Evolutionary conservation across 2,888 invertebrate species (phyloP).

Genomic region (Nomada fabriciana): DNA sequence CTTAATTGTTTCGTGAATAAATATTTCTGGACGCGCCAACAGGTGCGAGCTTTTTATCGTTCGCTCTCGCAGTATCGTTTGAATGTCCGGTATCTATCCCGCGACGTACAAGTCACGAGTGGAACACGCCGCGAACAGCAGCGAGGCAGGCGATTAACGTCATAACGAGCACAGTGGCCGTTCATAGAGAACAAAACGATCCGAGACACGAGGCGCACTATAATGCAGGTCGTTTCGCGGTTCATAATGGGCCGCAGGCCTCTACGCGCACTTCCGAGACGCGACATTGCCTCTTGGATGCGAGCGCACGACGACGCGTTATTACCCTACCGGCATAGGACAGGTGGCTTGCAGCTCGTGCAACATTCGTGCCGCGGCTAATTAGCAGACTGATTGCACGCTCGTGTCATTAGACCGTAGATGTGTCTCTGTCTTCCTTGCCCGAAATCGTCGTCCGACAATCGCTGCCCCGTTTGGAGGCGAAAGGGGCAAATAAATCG

Average conservation of each 20-base stretch:
- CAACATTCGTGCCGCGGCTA: slow-evolving; percentile 52
- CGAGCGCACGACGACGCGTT: slow-evolving; percentile 38
- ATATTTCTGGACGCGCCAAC: slow-evolving; percentile 36
- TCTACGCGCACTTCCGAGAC: slow-evolving; percentile 54
- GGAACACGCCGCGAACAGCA: slow-evolving; percentile 46
- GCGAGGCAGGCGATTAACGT: slow-evolving; percentile 58
- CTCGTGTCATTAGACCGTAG: slow-evolving; percentile 41
- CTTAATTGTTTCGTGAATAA: slow-evolving; percentile 47
- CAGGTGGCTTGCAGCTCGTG: slow-evolving; percentile 51
- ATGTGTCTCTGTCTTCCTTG: slow-evolving; percentile 22
- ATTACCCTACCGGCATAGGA: slow-evolving; percentile 41
- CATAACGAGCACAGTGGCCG: slow-evolving; percentile 40
- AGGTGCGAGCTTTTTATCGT: slow-evolving; percentile 15
- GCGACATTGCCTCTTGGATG: slow-evolving; percentile 43
- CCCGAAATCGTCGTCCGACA: slow-evolving; percentile 21
- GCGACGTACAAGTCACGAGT: slow-evolving; percentile 34
- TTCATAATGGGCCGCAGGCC: slow-evolving; percentile 47
- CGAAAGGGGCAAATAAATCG: neutral
- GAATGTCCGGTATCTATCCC: slow-evolving; percentile 30
- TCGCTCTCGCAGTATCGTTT: neutral
- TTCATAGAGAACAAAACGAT: slow-evolving; percentile 48
- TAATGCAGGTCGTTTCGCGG: slow-evolving; percentile 65
- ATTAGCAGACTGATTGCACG: slow-evolving; percentile 63
- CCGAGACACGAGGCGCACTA: slow-evolving; percentile 40
- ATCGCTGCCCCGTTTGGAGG: neutral